Conservation (phyloP, 2,888 invertebrate genomes). For the Eupithecia abbreviata region DNA sequence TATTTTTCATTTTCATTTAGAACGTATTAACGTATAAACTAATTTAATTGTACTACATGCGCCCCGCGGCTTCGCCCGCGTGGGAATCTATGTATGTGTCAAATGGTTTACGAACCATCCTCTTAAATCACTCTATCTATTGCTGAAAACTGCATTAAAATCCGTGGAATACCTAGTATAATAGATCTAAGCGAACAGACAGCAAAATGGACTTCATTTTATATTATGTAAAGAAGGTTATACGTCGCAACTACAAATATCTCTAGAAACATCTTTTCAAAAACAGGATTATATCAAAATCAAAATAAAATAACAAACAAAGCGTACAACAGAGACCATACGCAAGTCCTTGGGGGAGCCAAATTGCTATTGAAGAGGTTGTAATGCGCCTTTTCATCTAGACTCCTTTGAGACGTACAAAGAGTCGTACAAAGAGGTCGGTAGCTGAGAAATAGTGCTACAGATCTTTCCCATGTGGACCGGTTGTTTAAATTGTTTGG, state of each 20-base stretch:
- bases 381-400: conserved; percentile 9
- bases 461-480: conserved; percentile 8
- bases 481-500: neutral
- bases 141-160: too few species aligned
- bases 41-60: too few species aligned
- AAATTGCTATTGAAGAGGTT: conserved; percentile 7
- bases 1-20: too few species aligned
- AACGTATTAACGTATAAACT: too few species aligned
- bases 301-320: neutral
- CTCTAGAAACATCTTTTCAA: neutral
- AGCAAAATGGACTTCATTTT: too few species aligned
- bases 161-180: too few species aligned
- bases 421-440: neutral
- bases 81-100: too few species aligned
- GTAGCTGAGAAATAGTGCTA: conserved; percentile 5
- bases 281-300: neutral
- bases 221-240: too few species aligned
- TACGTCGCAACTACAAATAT: neutral
- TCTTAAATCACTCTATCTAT: too few species aligned
- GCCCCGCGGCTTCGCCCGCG: too few species aligned
- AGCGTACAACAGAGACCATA: neutral
- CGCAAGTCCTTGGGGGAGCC: neutral
- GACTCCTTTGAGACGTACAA: conserved; percentile 1
- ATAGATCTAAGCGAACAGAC: too few species aligned
- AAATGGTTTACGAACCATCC: too few species aligned